These are phyloP conservation scores for Drosophila mojavensis DNA, from an alignment of 1,140 invertebrate species.

Conservation along the genomic window DNA sequence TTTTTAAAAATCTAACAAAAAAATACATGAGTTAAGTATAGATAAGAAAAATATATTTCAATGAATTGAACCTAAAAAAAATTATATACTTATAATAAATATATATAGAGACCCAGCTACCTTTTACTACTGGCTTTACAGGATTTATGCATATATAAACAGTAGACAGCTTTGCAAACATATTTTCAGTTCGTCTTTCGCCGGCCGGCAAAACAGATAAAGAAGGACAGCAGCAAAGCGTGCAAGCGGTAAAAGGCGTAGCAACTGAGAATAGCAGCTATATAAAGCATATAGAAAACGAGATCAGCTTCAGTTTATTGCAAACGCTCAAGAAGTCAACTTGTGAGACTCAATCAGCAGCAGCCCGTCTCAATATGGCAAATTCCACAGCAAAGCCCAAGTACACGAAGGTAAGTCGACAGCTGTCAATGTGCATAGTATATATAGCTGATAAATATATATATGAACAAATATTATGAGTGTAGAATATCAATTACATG, in stretches of 20 bases:
- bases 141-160: background rate
- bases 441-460: background rate
- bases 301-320: constrained; percentile 52
- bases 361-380: constrained; percentile 60
- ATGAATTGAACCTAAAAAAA: too few relatives aligned
- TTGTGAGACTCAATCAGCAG: background rate
- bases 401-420: constrained; percentile 76
- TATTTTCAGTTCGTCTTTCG: constrained; percentile 9
- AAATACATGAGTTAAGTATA: too few relatives aligned
- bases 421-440: background rate
- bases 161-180: constrained; percentile 7
- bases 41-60: too few relatives aligned
- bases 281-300: constrained; percentile 48
- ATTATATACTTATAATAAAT: too few relatives aligned
- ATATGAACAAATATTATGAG: background rate
- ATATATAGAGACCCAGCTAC: too few relatives aligned
- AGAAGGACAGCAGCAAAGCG: constrained; percentile 25
- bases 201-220: constrained; percentile 57
- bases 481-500: background rate
- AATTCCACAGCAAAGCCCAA: constrained; percentile 74
- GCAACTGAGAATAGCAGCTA: constrained; percentile 15
- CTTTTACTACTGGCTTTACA: background rate
- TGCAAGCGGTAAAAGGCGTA: constrained; percentile 5
- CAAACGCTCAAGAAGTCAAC: constrained; percentile 29
- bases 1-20: too few relatives aligned